Base-by-base conservation (phyloP, 2,888 invertebrate species). In the Stegophylla sp. region DNA sequence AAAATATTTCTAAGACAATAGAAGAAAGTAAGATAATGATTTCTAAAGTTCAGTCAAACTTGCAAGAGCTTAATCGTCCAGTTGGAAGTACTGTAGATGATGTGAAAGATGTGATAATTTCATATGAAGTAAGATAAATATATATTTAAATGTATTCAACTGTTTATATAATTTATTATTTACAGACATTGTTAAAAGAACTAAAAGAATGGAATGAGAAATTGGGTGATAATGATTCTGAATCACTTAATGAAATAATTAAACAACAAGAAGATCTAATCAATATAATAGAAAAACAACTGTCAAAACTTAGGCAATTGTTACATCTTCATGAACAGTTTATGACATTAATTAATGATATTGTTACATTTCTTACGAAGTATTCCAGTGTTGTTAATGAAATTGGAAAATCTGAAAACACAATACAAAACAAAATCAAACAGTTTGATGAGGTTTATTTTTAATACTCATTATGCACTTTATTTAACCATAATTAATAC, bases 31-130 rank as follows among this genome's bases (percentile, higher is more conserved):
- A 86, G 20, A 84, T 85, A 45, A 86, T 87, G 83, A 85, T 89
- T 82, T 86, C 86, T 20, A 91, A 91, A 84, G 91, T 96, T n/a
- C 94, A 96, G 86, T 91, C 91, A 82, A 93, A 95, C 85, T 87
- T 97, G 20, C 92, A 94, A 83, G 92, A 93, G 82, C 87, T 96
- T 1, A 94, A 93, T 85, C 93, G 92, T 86, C 96, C 96, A 0
- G 91, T 96, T 53, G 96, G 97, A 15, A 92, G 92, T 76, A 92
- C 92, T 85, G 92, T 94, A 1, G 94, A 96, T 85, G 97, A 97
- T 86, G 96, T 96, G 0, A 93, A 95, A 86, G 91, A 92, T n/a
- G 89, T 95, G 84, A 88, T 94, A 41, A 89, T 90, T 53, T 90
- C 92, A 0, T 94, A 94, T 85, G 94, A 94, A 85, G 86, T 86